A percentile compares a stretch with the other conserved stretches of the same genome.
These are phyloP conservation scores for Dissostichus mawsoni DNA, from an alignment of 2,113 vertebrate species.

Conservation along the genomic window DNA sequence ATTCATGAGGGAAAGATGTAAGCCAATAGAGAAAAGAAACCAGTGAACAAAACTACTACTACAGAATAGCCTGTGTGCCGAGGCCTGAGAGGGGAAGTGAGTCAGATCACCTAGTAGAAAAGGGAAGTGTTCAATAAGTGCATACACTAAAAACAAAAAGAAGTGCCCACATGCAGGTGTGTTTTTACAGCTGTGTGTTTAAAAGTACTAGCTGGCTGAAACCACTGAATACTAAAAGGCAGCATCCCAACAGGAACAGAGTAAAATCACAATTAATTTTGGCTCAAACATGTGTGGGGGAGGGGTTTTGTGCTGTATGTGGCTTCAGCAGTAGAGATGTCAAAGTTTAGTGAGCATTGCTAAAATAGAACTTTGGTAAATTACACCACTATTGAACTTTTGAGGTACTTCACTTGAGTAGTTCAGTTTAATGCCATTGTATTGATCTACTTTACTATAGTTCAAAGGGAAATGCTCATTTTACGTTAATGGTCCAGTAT, in stretches of 20 bases:
- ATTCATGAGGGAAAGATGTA: slow-evolving; percentile 13
- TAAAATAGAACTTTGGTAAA: no score
- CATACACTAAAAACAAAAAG: slow-evolving; percentile 24
- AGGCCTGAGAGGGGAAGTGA: slow-evolving; percentile 41
- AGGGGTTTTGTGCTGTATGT: neutral
- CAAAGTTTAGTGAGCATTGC: no score
- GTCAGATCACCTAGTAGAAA: slow-evolving; percentile 39
- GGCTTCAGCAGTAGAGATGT: no score
- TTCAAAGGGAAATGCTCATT: no score
- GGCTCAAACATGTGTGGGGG: neutral
- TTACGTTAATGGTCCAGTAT: no score
- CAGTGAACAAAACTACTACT: neutral
- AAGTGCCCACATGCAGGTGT: neutral
- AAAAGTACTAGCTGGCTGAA: neutral
- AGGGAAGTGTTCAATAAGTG: slow-evolving; percentile 39
- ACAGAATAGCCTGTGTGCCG: neutral
- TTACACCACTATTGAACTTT: no score
- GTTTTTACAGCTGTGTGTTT: slow-evolving; percentile 21
- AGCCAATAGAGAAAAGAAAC: slow-evolving; percentile 15
- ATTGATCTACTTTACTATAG: no score
- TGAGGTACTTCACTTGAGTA: no score
- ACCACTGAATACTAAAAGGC: neutral
- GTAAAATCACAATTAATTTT: neutral
- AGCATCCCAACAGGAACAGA: slow-evolving; percentile 6
- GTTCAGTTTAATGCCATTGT: no score